phyloP scores from a whole-genome alignment of 2,888 invertebrate genomes.

The Homarus gammarus region DNA sequence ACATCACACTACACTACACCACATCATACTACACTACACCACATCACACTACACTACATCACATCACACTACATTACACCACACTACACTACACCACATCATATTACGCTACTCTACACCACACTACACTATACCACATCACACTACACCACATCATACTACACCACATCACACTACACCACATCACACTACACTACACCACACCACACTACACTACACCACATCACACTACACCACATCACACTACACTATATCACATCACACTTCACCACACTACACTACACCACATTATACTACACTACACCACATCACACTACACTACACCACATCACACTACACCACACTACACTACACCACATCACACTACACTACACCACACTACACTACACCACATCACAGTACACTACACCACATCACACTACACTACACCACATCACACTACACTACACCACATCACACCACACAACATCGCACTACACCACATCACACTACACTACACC shows the following conservation, averaged over 20 bases:
- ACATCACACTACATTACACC: too few relatives aligned
- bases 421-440: background rate
- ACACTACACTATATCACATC: background rate
- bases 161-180: too few relatives aligned
- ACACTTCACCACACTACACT: background rate
- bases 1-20: background rate
- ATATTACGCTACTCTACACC: too few relatives aligned
- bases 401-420: background rate
- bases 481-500: background rate
- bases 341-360: background rate
- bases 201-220: too few relatives aligned
- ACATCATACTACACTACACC: too few relatives aligned
- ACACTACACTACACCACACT: background rate
- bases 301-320: background rate
- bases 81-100: too few relatives aligned
- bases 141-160: too few relatives aligned
- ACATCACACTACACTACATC: background rate
- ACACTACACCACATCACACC: background rate
- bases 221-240: background rate
- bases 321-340: background rate
- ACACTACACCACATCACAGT: background rate
- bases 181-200: too few relatives aligned
- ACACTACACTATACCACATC: too few relatives aligned
- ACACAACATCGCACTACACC: background rate
- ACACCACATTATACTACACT: background rate